Percentiles rank a stretch among this genome's conserved stretches.
These are phyloP conservation scores for Alethe castanea DNA, from an alignment of 2,113 vertebrate genomes.

Conservation along the genomic window DNA sequence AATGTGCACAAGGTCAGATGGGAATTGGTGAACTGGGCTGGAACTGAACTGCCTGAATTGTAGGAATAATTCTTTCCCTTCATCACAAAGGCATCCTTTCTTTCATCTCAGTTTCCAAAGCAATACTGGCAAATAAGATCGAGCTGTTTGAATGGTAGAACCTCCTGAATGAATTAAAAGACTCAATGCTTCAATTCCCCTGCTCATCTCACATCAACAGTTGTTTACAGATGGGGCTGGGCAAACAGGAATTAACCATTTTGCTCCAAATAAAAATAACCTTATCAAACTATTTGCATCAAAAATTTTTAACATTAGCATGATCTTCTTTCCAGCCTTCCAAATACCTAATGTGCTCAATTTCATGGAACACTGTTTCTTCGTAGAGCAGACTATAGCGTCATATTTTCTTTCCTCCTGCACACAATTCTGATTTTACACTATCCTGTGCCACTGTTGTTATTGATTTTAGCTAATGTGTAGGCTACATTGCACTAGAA, in stretches of 20 bases:
- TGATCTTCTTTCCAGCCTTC: not conserved
- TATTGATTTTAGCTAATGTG: not conserved
- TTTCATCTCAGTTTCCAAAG: conserved; percentile 35
- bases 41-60: conserved; percentile 5
- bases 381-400: not conserved
- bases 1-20: not conserved
- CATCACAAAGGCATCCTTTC: conserved; percentile 20
- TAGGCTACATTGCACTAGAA: not conserved
- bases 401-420: not conserved
- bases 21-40: not conserved
- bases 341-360: not conserved
- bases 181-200: not conserved
- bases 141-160: not conserved
- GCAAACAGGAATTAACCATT: not conserved
- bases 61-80: conserved; percentile 7
- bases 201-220: not conserved
- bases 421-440: not conserved
- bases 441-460: not conserved
- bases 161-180: not conserved
- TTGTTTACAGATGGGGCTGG: not conserved
- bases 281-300: not conserved
- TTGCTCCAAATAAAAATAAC: not conserved
- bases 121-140: not conserved
- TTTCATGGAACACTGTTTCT: not conserved
- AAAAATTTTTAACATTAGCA: not conserved